Conservation (phyloP, 2,797 vertebrate genomes). For the Coregonus sp. region DNA sequence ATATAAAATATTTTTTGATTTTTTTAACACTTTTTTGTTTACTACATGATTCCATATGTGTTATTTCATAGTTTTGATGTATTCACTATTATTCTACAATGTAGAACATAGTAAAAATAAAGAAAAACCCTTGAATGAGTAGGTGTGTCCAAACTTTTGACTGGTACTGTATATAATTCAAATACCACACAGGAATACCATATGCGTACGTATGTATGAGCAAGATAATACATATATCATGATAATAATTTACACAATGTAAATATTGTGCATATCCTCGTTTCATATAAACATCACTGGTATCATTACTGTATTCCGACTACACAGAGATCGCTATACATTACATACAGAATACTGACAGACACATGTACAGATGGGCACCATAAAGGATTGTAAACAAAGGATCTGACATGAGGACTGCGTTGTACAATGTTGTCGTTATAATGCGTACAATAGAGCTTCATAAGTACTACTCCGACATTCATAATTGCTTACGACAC, state of each 20-base stretch:
- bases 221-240: constrained; percentile 57
- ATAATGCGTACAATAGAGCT: constrained; percentile 22
- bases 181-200: constrained; percentile 43
- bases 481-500: constrained; percentile 22
- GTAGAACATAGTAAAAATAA: no score
- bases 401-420: constrained; percentile 15
- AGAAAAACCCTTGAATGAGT: no score
- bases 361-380: constrained; percentile 46
- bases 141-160: no score
- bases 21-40: no score
- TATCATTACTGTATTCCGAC: constrained; percentile 44
- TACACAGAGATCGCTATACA: constrained; percentile 38
- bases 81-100: no score
- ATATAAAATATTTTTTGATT: no score
- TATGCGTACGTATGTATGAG: constrained; percentile 61
- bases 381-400: constrained; percentile 24
- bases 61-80: no score
- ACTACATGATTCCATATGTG: no score
- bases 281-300: constrained; percentile 41
- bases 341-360: constrained; percentile 39
- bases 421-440: constrained; percentile 28
- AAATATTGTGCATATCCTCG: constrained; percentile 55
- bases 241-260: constrained; percentile 55
- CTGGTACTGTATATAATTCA: constrained; percentile 62
- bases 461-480: constrained; percentile 24